Conservation (phyloP, 2,888 invertebrate genomes). For the Amphipyra tragopoginis region DNA sequence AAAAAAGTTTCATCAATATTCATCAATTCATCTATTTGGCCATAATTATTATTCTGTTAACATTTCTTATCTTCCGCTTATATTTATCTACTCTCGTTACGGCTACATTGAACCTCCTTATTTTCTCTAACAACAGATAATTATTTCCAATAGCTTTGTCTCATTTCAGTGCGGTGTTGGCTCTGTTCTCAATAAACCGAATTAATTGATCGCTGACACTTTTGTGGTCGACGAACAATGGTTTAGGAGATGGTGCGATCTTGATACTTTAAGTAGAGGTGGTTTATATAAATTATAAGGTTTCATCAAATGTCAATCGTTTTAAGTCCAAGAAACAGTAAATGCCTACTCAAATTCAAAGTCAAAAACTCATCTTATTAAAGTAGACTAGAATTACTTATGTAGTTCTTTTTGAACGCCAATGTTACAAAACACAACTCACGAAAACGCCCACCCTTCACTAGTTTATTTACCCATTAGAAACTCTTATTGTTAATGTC, state of each 20-base stretch:
- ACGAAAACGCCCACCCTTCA: too few relatives aligned
- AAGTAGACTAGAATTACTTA: too few relatives aligned
- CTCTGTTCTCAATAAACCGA: conserved; percentile 67
- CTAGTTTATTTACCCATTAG: too few relatives aligned
- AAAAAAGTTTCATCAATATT: too few relatives aligned
- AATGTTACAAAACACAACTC: too few relatives aligned
- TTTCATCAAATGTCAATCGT: too few relatives aligned
- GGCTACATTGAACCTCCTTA: conserved; percentile 17
- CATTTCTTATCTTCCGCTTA: not conserved
- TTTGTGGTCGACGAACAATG: conserved; percentile 65
- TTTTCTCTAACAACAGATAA: conserved; percentile 52
- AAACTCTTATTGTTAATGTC: too few relatives aligned
- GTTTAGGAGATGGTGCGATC: conserved; percentile 15
- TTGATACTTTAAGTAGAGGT: conserved; percentile 57
- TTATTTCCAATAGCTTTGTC: conserved; percentile 63
- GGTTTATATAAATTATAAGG: not conserved
- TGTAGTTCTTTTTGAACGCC: too few relatives aligned
- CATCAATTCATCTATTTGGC: too few relatives aligned
- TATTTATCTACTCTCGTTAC: not conserved
- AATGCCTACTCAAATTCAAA: too few relatives aligned
- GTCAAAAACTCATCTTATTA: too few relatives aligned
- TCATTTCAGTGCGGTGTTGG: conserved; percentile 56
- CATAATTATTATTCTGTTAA: not conserved
- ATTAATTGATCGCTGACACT: conserved; percentile 70
- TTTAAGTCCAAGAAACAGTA: too few relatives aligned